Evolutionary conservation across 2,888 invertebrate genomes (phyloP).

Genomic region (Isotomurus palustris): DNA sequence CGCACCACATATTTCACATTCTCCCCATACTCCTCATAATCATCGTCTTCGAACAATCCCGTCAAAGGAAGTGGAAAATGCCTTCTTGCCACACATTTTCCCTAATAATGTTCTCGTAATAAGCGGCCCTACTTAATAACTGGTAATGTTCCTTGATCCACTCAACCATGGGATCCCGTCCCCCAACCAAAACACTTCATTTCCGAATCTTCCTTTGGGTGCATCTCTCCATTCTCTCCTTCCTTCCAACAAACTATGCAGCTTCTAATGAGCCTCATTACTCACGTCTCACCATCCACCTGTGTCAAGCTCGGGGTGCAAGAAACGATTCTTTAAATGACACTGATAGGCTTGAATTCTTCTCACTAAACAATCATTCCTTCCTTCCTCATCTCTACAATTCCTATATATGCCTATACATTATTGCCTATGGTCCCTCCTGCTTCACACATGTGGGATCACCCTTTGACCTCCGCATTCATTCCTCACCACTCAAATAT

Average conservation of each 20-base stretch:
- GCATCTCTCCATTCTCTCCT: not conserved
- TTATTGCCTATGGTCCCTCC: not conserved
- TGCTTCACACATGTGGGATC: conserved; percentile 39
- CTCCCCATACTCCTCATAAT: conserved; percentile 14
- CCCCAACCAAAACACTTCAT: conserved; percentile 7
- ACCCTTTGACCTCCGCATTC: conserved; percentile 42
- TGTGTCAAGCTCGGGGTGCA: conserved; percentile 2
- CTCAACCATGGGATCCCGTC: conserved; percentile 5
- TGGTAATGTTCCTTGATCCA: not conserved
- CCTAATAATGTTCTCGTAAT: not conserved
- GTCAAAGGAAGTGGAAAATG: not conserved
- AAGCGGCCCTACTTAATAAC: not conserved
- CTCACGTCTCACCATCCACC: conserved; percentile 7
- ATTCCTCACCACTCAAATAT: conserved; percentile 37
- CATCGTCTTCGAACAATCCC: not conserved
- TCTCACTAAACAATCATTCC: not conserved
- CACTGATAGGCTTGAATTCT: not conserved
- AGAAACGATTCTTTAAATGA: not conserved
- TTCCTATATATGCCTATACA: too few relatives aligned
- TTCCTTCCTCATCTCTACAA: not conserved
- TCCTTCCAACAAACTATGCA: not conserved
- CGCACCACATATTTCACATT: conserved; percentile 44
- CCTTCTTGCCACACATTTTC: conserved; percentile 1
- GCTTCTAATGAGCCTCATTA: conserved; percentile 9
- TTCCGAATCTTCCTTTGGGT: not conserved